A percentile compares a stretch with the other conserved stretches of the same genome.
Conservation (phyloP, 2,888 invertebrate species). For the Pollenia labialis region DNA sequence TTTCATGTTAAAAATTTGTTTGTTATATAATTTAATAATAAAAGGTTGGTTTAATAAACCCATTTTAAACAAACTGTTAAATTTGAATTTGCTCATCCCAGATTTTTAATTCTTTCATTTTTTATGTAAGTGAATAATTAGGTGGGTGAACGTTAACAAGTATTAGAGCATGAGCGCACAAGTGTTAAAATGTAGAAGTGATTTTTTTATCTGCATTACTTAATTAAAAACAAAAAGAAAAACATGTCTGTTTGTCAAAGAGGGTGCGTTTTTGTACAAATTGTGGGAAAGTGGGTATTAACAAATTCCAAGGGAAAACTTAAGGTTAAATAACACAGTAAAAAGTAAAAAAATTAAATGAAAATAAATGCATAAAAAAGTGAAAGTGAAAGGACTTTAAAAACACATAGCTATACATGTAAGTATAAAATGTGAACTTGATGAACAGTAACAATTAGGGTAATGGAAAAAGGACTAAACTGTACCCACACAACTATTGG, state of each 20-base stretch:
- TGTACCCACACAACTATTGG: no score
- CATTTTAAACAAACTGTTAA: no score
- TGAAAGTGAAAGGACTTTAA: neutral
- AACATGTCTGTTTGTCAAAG: neutral
- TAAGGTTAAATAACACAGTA: constrained; percentile 28
- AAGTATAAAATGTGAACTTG: no score
- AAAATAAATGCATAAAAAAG: constrained; percentile 22
- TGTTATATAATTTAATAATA: no score
- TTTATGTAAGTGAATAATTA: neutral
- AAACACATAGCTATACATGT: no score
- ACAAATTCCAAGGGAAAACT: constrained; percentile 26
- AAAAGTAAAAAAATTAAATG: constrained; percentile 4
- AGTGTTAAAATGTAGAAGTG: neutral
- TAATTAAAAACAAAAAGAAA: neutral
- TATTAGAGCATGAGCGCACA: neutral
- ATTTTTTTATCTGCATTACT: constrained; percentile 31
- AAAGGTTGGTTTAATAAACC: no score
- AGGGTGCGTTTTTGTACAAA: neutral
- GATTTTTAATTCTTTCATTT: no score
- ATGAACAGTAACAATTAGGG: no score
- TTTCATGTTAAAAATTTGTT: no score
- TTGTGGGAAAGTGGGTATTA: constrained; percentile 42
- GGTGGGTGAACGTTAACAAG: neutral
- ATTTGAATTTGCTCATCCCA: no score
- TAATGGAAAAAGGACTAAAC: no score